Percentiles rank a stretch among this genome's conserved stretches.
phyloP scores from a whole-genome alignment of 2,888 invertebrate genomes.

The Zeuzera pyrina region DNA sequence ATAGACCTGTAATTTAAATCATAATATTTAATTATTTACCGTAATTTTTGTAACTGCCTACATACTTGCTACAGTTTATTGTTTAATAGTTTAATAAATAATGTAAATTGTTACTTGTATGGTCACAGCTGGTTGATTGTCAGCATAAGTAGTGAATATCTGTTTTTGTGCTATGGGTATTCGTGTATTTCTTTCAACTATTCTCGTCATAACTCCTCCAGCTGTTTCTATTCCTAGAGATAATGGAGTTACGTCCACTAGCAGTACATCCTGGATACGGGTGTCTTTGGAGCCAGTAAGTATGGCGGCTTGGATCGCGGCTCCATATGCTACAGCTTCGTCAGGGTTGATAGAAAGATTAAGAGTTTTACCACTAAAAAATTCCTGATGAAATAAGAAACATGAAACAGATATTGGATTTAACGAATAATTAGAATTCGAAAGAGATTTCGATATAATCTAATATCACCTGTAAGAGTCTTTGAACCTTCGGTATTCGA shows the following conservation, averaged over 20 bases:
- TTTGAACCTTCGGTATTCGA: conserved; percentile 93
- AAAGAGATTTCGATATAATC: neutral
- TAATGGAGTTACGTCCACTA: conserved; percentile 86
- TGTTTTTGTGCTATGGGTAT: conserved; percentile 87
- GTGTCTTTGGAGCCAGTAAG: conserved; percentile 78
- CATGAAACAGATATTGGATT: neutral
- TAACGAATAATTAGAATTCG: neutral
- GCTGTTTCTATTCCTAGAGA: conserved; percentile 88
- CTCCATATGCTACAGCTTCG: conserved; percentile 94
- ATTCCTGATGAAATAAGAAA: conserved; percentile 64
- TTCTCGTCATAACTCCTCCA: conserved; percentile 87
- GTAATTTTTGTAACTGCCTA: neutral
- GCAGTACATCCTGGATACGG: conserved; percentile 85
- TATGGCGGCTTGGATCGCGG: conserved; percentile 95
- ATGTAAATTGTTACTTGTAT: conserved; percentile 73
- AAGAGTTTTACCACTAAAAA: conserved; percentile 85
- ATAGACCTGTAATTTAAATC: conserved; percentile 69
- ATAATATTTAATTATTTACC: neutral
- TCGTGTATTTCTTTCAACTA: conserved; percentile 87
- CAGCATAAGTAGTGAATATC: conserved; percentile 91
- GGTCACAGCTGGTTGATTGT: conserved; percentile 92
- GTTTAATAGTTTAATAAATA: neutral
- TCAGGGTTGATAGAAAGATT: conserved; percentile 95
- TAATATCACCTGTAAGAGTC: conserved; percentile 75
- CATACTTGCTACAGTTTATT: neutral